Base-by-base conservation (phyloP, 2,888 invertebrate species). In the Ommatoiulus sabulosus region DNA sequence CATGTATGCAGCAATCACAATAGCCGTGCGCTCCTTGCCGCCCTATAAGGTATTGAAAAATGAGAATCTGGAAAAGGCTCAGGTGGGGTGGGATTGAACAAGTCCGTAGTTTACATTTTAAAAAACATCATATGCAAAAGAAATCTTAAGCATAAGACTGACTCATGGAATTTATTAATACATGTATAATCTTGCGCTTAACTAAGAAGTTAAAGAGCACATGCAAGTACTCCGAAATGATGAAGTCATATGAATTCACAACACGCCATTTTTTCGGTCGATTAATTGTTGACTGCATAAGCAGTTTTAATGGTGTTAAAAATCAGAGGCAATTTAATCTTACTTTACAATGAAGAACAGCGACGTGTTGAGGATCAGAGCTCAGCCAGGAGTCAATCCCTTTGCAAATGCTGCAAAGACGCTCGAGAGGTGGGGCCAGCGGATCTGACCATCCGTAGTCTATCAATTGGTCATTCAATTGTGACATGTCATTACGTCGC, bases 331-430 rank as follows among this genome's bases (percentile, higher is more conserved):
- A 35, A 84, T 17, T 84, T 35, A 24, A 84, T 44, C 89, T 80
- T 89, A 91, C 91, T 96, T 97, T 96, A 91, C 97, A 96, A 92
- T 98, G 96, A 88, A 98, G 93, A 89, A 98, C 97, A 72, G 97
- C 97, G 90, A 98, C 97, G 92, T 97, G 95, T 92, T 96, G 96
- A 35, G 96, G 95, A 91, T 96, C 96, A 87, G 95, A 95, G 87
- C 96, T 96, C 88, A 98, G 94, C 97, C 97, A 98, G 91, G 97
- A 96, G 93, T 98, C 98, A 91, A 98, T 96, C 92, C 97, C 96
- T 93, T 98, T 98, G 94, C 98, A 98, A 89, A 98, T 95, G 90
- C 97, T 96, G 93, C 98, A 98, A 44, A 98, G 95, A 90, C 96
- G 94, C 93, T 98, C 98, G 89, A 98, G 94, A 84, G 98, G 97